phyloP scores from a whole-genome alignment of 2,888 invertebrate genomes.

The Chironomus riparius region DNA sequence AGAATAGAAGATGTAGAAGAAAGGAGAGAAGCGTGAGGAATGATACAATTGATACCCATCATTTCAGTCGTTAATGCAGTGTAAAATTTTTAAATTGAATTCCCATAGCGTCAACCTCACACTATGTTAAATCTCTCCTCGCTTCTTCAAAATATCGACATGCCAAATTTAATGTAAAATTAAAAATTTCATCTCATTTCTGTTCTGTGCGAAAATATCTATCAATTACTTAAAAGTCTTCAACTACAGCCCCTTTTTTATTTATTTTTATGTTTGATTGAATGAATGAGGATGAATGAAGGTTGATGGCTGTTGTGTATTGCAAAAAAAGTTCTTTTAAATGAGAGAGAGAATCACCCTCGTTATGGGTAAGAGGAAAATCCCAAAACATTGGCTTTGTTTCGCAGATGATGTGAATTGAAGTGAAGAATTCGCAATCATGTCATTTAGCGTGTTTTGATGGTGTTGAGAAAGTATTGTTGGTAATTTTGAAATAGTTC shows the following conservation, averaged over 20 bases:
- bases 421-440: not conserved
- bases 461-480: too few relatives aligned
- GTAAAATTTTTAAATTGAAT: conserved; percentile 27
- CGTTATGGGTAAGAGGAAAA: conserved; percentile 7
- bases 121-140: not conserved
- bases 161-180: conserved; percentile 27
- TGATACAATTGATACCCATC: conserved; percentile 18
- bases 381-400: conserved; percentile 26
- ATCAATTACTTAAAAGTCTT: conserved; percentile 13
- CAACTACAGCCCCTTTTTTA: conserved; percentile 11
- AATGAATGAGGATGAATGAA: not conserved
- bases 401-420: not conserved
- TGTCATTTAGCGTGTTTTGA: not conserved
- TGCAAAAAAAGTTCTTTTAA: not conserved
- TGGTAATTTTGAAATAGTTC: too few relatives aligned
- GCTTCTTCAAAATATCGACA: not conserved
- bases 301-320: not conserved
- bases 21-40: not conserved
- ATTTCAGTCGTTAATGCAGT: conserved; percentile 22
- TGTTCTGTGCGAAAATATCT: conserved; percentile 16
- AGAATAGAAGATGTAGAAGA: not conserved
- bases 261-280: not conserved
- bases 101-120: conserved; percentile 23
- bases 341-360: conserved; percentile 16
- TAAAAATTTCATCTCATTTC: conserved; percentile 13